Evolutionary conservation across 2,888 invertebrate species (phyloP).

Genomic region (Auanema sp.): DNA sequence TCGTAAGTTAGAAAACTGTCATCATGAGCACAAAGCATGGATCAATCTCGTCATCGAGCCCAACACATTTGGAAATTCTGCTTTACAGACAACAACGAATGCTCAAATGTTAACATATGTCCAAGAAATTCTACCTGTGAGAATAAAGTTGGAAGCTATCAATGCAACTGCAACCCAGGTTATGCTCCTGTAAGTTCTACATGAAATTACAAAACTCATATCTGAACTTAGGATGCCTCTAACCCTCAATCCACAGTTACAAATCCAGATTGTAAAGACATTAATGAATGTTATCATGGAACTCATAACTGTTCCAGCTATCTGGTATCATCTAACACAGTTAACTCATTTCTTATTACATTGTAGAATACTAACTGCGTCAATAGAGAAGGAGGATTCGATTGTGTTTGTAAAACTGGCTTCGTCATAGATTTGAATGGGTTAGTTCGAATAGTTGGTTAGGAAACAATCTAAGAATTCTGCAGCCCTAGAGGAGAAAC

Average conservation of each 20-base stretch:
- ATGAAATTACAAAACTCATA: neutral
- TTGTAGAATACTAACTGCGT: slow-evolving; percentile 4
- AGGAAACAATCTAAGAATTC: neutral
- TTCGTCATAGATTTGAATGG: neutral
- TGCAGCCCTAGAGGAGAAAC: neutral
- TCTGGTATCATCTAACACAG: neutral
- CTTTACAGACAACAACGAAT: slow-evolving; percentile 14
- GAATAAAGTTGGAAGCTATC: slow-evolving; percentile 7
- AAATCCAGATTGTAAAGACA: slow-evolving; percentile 7
- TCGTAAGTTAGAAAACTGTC: too few species aligned
- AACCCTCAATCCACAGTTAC: slow-evolving; percentile 2
- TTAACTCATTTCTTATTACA: neutral
- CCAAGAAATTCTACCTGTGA: neutral
- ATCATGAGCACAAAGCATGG: too few species aligned
- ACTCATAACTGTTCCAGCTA: neutral
- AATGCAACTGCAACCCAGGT: slow-evolving; percentile 5
- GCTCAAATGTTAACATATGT: neutral
- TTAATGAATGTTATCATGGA: slow-evolving; percentile 10
- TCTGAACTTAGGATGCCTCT: neutral
- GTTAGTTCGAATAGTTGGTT: neutral
- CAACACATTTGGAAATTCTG: neutral
- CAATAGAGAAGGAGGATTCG: slow-evolving; percentile 4
- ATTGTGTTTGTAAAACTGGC: neutral
- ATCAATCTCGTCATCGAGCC: too few species aligned
- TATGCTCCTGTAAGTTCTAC: neutral